Evolutionary conservation across 2,797 vertebrate genomes (phyloP).

Genomic region (Siniperca obscura): DNA sequence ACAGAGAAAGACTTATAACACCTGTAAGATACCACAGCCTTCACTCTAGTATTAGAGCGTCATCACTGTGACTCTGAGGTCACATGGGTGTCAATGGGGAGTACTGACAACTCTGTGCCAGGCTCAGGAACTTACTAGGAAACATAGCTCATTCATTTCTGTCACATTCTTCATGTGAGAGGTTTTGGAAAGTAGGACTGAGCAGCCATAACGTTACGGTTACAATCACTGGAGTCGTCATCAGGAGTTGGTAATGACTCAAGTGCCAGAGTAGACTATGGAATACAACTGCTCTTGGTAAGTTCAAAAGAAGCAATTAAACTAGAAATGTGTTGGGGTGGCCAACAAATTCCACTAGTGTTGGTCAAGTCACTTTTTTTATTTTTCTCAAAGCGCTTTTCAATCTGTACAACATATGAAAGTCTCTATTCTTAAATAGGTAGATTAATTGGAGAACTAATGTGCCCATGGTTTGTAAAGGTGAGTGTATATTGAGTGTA

Average conservation of each 20-base stretch:
- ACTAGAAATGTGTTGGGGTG: not conserved
- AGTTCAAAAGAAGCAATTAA: not conserved
- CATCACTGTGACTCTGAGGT: conserved; percentile 20
- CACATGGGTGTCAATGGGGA: conserved; percentile 11
- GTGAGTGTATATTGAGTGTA: not conserved
- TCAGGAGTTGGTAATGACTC: not conserved
- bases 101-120: conserved; percentile 24
- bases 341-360: not conserved
- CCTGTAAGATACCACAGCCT: conserved; percentile 12
- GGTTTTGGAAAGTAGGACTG: not conserved
- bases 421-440: not conserved
- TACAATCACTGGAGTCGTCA: not conserved
- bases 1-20: not conserved
- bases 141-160: conserved; percentile 25
- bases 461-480: not conserved
- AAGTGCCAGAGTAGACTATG: not conserved
- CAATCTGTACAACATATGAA: not conserved
- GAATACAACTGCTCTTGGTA: not conserved
- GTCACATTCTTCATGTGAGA: conserved; percentile 5
- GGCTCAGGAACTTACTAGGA: conserved; percentile 13
- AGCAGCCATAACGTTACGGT: not conserved
- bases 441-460: not conserved
- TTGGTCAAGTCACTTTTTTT: not conserved
- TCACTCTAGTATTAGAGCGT: not conserved
- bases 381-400: not conserved